These are phyloP conservation scores for Phaenicophaeus curvirostris DNA, from an alignment of 2,797 vertebrate genomes.

Conservation along the genomic window DNA sequence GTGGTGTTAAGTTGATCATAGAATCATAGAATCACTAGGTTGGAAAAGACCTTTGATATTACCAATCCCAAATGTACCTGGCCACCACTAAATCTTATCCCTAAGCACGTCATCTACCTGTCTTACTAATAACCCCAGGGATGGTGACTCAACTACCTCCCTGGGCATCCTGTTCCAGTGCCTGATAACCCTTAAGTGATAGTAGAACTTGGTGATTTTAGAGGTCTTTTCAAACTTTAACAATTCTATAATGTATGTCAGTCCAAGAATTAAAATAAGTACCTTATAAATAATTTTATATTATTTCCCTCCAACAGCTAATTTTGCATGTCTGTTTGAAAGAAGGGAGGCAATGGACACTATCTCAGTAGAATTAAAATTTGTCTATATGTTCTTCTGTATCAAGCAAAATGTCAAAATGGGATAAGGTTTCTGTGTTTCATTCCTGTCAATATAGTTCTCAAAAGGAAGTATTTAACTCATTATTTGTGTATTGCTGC, in stretches of 20 bases:
- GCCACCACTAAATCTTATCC: no score
- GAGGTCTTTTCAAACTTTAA: no score
- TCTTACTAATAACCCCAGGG: no score
- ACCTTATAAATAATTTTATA: background rate
- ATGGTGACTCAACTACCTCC: no score
- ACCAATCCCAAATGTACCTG: no score
- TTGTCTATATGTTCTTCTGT: background rate
- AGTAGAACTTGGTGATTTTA: no score
- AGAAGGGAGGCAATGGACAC: background rate
- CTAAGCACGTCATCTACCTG: no score
- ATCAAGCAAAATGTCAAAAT: constrained; percentile 26
- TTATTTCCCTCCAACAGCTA: background rate
- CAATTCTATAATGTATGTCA: background rate
- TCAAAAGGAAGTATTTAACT: constrained; percentile 37
- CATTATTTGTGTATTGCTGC: constrained; percentile 58
- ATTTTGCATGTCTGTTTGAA: background rate
- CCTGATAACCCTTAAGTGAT: no score
- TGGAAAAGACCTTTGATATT: no score
- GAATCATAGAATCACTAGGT: no score
- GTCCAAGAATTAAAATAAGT: background rate
- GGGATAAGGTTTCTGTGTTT: background rate
- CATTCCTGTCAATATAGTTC: constrained; percentile 18
- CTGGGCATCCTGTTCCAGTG: no score
- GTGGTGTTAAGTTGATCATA: no score
- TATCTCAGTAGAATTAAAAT: background rate